These are phyloP conservation scores for Halcyon leucocephala DNA, from an alignment of 2,797 vertebrate genomes.

Conservation along the genomic window DNA sequence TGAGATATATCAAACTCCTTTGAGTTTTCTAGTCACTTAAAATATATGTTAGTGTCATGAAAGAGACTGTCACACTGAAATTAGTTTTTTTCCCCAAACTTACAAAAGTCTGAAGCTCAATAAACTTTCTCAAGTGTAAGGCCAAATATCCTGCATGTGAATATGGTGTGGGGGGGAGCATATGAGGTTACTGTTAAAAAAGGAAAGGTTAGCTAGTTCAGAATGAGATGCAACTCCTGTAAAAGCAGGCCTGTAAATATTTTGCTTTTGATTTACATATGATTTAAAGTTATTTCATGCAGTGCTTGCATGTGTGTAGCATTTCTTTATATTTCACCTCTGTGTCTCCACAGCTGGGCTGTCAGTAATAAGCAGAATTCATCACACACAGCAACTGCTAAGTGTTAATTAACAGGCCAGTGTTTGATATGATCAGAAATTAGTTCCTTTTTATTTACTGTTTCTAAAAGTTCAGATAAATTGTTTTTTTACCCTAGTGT, in stretches of 20 bases:
- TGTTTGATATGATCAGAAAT: not conserved
- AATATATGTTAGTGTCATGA: not conserved
- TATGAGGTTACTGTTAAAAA: not conserved
- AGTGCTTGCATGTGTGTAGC: not conserved
- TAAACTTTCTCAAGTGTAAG: not conserved
- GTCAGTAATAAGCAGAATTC: not conserved
- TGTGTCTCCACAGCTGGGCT: not conserved
- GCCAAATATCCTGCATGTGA: not conserved
- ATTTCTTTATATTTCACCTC: not conserved
- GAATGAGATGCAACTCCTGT: not conserved
- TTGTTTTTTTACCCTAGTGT: not conserved
- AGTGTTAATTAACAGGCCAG: not conserved
- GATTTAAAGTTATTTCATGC: not conserved
- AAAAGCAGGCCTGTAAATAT: not conserved
- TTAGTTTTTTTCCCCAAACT: not conserved
- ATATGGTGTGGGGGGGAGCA: fast-evolving
- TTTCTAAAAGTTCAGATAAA: not conserved
- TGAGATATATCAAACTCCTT: not conserved
- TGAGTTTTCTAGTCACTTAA: not conserved
- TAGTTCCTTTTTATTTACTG: not conserved
- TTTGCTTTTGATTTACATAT: not conserved
- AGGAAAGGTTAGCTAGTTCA: not conserved
- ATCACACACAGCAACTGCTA: not conserved
- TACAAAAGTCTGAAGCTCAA: not conserved
- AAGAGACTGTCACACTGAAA: not conserved